Evolutionary conservation across 2,113 vertebrate genomes (phyloP), one percentile per base, ranked within the genome.

Genomic region (Stigmatopora nigra): DNA sequence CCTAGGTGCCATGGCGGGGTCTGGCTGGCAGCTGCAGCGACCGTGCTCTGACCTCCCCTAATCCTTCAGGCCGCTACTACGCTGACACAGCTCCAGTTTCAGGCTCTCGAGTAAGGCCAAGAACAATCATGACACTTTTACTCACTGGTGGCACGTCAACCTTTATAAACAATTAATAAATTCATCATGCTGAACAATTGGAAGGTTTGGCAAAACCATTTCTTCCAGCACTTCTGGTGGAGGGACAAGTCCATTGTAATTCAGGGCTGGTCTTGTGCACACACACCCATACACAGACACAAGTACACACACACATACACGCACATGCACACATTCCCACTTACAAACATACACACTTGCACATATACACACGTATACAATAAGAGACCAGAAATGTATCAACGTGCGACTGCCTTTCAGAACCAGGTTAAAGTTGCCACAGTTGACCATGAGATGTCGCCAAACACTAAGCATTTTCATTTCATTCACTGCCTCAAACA

Each of bases 41-140:
- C 68, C 76, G 87, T 85, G 81, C 80, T 86, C 81, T 90, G 86
- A 71, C 91, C 90, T 60, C 17, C 83, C 83, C 52, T 81, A 78
- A 88, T 88, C 83, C 81, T 78, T 15, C 1, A 65, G 79, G 78
- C 74, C 84, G 78, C 59, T 57, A 1, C 78, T 70, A 80, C 45
- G 59, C 80, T 73, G 86, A 86, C 70, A 8, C 66, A 82, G 86
- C 76, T 91, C 77, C 64, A 55, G 66, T 92, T 91, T 87, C 88
- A 53, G 69, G 65, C 71, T 77, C 69, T 67, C 63, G 63, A 71
- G 66, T 46, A 68, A 61, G 51, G 63, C 66, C 72, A 55, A 25
- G 67, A 48, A 61, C 64, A 70, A 69, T 71, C 49, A 36, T 65
- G 55, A 17, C 17, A n/a, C 48, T n/a, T 17, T 1, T 8, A 49